phyloP scores from a whole-genome alignment of 2,797 vertebrate species.

The Eospalax fontanierii region DNA sequence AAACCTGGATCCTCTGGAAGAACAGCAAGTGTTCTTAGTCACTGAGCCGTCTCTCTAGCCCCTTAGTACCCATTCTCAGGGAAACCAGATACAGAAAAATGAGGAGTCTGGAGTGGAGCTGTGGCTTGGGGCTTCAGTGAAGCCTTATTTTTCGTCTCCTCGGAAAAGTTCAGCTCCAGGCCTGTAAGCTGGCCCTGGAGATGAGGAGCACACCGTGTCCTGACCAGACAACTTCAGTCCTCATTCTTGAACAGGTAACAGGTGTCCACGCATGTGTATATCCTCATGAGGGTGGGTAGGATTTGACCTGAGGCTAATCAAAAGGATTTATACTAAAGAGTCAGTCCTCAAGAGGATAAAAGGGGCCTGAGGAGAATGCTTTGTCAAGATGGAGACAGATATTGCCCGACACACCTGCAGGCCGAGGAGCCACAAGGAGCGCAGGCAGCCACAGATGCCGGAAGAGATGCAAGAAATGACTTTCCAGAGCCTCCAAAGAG shows the following conservation, averaged over 20 bases:
- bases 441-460: background rate
- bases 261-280: background rate
- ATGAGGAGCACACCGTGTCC: background rate
- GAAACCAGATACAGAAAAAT: background rate
- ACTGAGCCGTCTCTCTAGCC: too few relatives aligned
- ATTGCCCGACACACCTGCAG: rapidly evolving
- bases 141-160: background rate
- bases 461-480: background rate
- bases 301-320: background rate
- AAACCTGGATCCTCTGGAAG: too few relatives aligned
- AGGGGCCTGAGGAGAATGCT: background rate
- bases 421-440: background rate
- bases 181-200: background rate
- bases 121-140: background rate
- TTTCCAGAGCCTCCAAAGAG: background rate
- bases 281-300: background rate
- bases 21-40: too few relatives aligned
- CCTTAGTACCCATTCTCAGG: too few relatives aligned
- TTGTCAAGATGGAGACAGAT: rapidly evolving
- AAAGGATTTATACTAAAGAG: background rate
- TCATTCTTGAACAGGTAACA: background rate
- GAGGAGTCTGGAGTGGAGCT: background rate
- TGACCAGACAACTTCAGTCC: background rate
- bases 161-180: too few relatives aligned
- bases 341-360: background rate